Evolutionary conservation across 1,140 invertebrate species (phyloP), one percentile per base, ranked within the genome.

Genomic region (Camponotus floridanus): DNA sequence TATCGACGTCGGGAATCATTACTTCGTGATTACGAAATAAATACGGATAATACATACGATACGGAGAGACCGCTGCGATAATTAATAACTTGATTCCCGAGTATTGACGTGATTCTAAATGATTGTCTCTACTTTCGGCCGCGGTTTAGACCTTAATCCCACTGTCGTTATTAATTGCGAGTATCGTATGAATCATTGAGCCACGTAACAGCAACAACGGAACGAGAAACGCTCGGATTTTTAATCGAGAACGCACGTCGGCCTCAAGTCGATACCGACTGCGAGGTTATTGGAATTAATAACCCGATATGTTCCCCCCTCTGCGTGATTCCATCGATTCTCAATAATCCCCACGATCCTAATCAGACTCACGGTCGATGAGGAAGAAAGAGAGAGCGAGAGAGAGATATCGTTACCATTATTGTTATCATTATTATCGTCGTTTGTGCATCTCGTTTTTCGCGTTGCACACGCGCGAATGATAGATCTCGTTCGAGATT

Each of bases 211-310:
- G 45, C 15, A 57, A 68, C 76, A 84, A 84, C 59, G n/a, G 48
- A 84, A 15, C n/a, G 39, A 55, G 55, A 51, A 61, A 42, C 31
- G n/a, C 15, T 67, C 36, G 51, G 33, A 67, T 67, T 90, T 89
- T 79, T 79, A 76, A 83, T 85, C 15, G 13, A 61, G 21, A 78
- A 76, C 71, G 76, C 76, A 64, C 42, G 76, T 48, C 73, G 42
- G 26, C 21, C 55, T 61, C 71, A 71, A 76, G 57, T 42, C 65
- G 83, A 86, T 59, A 68, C 76, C 55, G 8, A 57, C 59, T 48
- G 76, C 81, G 88, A 90, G 88, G 81, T 88, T 90, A 79, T 51
- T 68, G 65, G 80, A 90, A 90, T 90, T 90, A 90, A 90, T 90
- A 90, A 90, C 87, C 62, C 89, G 81, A 81, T 86, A 90, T 48